Base-by-base conservation (phyloP, 2,888 invertebrate genomes). In the Stomorhina lunata region DNA sequence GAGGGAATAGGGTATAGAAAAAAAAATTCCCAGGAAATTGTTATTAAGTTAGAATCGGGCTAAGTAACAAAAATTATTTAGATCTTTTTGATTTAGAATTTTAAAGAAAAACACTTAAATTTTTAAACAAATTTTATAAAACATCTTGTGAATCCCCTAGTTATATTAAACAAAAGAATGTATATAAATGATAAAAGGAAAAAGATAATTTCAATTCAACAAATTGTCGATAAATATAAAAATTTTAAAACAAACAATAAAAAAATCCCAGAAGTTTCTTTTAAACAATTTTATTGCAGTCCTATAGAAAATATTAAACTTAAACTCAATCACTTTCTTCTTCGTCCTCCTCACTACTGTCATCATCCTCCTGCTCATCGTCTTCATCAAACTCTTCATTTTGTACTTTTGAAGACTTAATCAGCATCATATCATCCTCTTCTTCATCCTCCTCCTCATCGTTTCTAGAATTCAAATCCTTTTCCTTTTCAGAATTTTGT, bases 381-480 rank as follows among this genome's bases (percentile, higher is more conserved):
- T 63, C 43, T 22, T 75, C 71, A 12, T 81, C 27, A 78, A 63
- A 17, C 17, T 82, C 73, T 20, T 86, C 73, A 6, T 80, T 83
- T 68, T 79, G 22, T n/a, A 43, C 48, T 20, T 53, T 12, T 15
- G 48, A 76, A 9, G 82, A 53, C 17, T 81, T 86, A 22, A 88
- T 86, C 7, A 89, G 75, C 63, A 88, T 57, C 87, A 89, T 88
- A 68, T 87, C 88, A 57, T 87, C 88, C 77, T 90, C 89, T 9
- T 81, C 79, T 15, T 66, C 78, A 22, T 29, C 15, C 15, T 20
- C 55, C 10, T 91, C 6, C 90, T 88, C 25, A 15, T 17, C 43
- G 0, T 61, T 32, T 53, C 10, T 43, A 7, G 66, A 50, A n/a
- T 53, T 10, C 20, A 53, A 34, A 12, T 25, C 57, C 3, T 43